Evolutionary conservation across 1,140 invertebrate genomes (phyloP).

Genomic region (Caenorhabditis brenneri): DNA sequence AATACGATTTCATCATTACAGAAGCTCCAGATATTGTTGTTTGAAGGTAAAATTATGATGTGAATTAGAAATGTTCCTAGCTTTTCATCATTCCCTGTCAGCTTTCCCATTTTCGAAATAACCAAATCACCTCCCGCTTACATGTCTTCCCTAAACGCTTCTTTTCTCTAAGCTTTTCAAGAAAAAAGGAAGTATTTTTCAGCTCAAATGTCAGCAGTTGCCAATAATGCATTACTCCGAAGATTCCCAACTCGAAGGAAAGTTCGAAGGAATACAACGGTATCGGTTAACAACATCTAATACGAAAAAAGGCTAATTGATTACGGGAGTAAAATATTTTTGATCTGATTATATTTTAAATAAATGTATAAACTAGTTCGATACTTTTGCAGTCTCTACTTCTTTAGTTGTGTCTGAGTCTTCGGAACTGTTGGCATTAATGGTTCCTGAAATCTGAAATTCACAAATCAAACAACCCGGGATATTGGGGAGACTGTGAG

Average conservation of each 20-base stretch:
- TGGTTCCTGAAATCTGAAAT: constrained; percentile 43
- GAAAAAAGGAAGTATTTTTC: too few relatives aligned
- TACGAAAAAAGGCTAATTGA: neutral
- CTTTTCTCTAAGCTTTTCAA: too few relatives aligned
- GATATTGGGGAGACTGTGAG: neutral
- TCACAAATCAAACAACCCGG: neutral
- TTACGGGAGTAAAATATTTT: neutral
- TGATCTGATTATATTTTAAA: neutral
- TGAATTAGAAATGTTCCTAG: neutral
- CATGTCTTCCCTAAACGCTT: neutral
- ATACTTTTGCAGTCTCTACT: neutral
- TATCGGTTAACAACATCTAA: constrained; percentile 6
- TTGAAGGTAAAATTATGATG: neutral
- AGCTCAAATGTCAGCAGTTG: constrained; percentile 62
- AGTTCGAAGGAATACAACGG: constrained; percentile 38
- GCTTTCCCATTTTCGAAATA: neutral
- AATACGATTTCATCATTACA: neutral
- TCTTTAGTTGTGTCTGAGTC: too few relatives aligned
- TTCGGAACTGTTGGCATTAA: neutral
- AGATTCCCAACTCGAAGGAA: constrained; percentile 62
- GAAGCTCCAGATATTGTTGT: neutral
- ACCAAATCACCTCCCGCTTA: neutral
- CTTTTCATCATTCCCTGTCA: neutral
- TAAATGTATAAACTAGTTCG: neutral
- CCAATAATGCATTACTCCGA: constrained; percentile 64